These are phyloP conservation scores for Keiferia lycopersicella DNA, from an alignment of 2,888 invertebrate species.

Conservation along the genomic window DNA sequence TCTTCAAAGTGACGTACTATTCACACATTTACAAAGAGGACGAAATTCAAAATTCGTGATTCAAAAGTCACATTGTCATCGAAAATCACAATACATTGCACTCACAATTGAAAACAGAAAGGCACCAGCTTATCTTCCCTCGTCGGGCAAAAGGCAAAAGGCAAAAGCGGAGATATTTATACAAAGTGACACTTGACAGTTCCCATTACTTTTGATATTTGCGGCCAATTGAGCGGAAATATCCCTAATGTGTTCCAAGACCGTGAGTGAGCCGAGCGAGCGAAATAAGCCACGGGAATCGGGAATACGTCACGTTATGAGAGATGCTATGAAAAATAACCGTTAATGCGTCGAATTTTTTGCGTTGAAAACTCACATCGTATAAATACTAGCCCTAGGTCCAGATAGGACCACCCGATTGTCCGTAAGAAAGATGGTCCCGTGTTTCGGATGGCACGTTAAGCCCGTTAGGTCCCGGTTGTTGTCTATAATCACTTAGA, in stretches of 20 bases:
- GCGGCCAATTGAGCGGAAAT: constrained; percentile 50
- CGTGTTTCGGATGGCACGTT: too few relatives aligned
- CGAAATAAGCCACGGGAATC: constrained; percentile 17
- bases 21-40: not conserved
- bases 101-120: not conserved
- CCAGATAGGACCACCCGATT: too few relatives aligned
- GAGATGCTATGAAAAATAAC: not conserved
- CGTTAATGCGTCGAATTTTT: too few relatives aligned
- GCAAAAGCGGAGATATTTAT: constrained; percentile 27
- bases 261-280: constrained; percentile 16
- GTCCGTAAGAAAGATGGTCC: too few relatives aligned
- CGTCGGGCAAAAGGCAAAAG: not conserved
- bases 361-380: too few relatives aligned
- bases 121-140: not conserved
- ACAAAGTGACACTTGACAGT: constrained; percentile 50
- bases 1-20: too few relatives aligned
- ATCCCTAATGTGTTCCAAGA: constrained; percentile 31
- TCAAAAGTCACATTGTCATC: not conserved
- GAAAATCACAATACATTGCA: not conserved
- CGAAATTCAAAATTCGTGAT: not conserved
- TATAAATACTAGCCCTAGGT: too few relatives aligned
- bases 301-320: not conserved
- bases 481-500: too few relatives aligned
- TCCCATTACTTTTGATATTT: constrained; percentile 50
- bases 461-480: too few relatives aligned